Evolutionary conservation across 2,113 vertebrate species (phyloP), one percentile per base, ranked within the genome.

Genomic region (Siniperca chuatsi): DNA sequence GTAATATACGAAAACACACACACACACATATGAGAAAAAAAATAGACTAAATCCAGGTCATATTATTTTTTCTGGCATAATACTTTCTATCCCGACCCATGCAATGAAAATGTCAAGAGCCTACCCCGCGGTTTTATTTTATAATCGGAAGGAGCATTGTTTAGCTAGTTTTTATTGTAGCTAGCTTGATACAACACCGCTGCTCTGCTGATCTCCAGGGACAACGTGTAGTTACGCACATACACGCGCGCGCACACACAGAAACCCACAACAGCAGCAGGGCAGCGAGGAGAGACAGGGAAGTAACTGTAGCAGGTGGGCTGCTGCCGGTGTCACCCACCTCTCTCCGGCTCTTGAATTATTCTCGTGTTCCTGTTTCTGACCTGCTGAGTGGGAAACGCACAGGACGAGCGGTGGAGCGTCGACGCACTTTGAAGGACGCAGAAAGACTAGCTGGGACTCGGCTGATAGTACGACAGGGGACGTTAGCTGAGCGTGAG

Each of bases 151-250:
- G 70, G 70, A 76, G 6, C 33, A 64, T 23, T 72, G 7, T 29
- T n/a, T 33, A n/a, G 60, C 25, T 76, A 4, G 29, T 55, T 62
- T 73, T 55, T 65, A 58, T 54, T 50, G 71, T 62, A 8, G 80
- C 42, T 52, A 46, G 64, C 65, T 82, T 60, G 48, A 29, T 44
- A 60, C 42, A 13, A 23, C 18, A 4, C 18, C 18, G 23, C 7
- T 20, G 52, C 58, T 4, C 70, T 37, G 71, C 75, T 23, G 79
- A 89, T 95, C 95, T 93, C 95, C 93, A 95, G 90, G 94, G 95
- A 92, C 92, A 93, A 91, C 91, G 9, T 11, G 16, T 25, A 50
- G 40, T 29, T n/a, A 37, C 52, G 55, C 87, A 70, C 79, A 20
- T 75, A 46, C 77, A 25, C 57, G 6, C 25, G 6, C 33, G 16